Base-by-base conservation (phyloP, 2,888 invertebrate genomes). In the Furcula furcula region DNA sequence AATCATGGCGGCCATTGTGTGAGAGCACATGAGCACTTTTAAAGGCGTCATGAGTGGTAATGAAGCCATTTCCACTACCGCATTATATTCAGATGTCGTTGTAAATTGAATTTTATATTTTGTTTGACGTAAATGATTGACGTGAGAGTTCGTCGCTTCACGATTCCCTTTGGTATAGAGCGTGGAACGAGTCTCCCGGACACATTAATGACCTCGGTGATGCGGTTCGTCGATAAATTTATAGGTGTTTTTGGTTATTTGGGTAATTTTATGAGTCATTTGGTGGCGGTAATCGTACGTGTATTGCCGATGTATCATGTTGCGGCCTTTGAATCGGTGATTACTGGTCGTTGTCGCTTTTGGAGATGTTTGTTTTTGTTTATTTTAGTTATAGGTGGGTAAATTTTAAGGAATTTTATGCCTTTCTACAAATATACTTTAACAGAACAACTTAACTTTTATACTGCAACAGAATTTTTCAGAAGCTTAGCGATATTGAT, bases 51-150 rank as follows among this genome's bases (percentile, higher is more conserved):
- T 62, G 68, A 77, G 77, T 75, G 65, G 75, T 84, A 87, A 87
- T 89, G 87, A 85, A 88, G 87, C 75, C 64, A 68, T 86, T 76
- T 74, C 58, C 66, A 65, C 66, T 63, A 59, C 72, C 75, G 55
- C 82, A 84, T 82, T 79, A 84, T 77, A 57, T 58, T 51, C 63
- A 57, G 69, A 75, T 76, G 71, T 65, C 50, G 65, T 57, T 68
- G 74, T 81, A 78, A 86, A 87, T 87, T 83, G 76, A 79, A 79
- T 88, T 88, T 88, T 84, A 88, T 86, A 82, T 72, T 88, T 88
- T 88, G 89, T 89, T 89, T 89, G 88, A 89, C 89, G 59, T 72
- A 70, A 77, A 76, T 86, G 86, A 89, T 88, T 87, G 88, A 89
- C 86, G 78, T 78, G 80, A 72, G 76, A 73, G 68, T 27, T 15